Conservation (phyloP, 2,888 invertebrate species). For the Brenthis ino region DNA sequence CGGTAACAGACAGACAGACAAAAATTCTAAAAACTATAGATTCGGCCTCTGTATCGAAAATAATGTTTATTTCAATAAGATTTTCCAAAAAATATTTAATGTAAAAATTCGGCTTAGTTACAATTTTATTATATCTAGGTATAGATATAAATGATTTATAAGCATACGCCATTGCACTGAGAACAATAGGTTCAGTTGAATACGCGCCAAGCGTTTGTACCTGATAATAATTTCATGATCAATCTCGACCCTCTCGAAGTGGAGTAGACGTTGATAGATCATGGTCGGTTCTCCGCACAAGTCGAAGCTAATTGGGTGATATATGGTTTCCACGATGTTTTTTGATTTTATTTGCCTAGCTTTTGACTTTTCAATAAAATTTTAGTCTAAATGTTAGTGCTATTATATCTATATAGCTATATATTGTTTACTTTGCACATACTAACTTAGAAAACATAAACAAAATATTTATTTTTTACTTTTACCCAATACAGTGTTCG, state of each 20-base stretch:
- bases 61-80: no score
- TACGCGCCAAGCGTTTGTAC: constrained; percentile 36
- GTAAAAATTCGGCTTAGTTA: no score
- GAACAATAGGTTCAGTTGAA: constrained; percentile 37
- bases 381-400: background rate
- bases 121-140: no score
- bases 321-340: constrained; percentile 42
- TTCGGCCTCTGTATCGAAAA: no score
- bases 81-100: no score
- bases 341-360: constrained; percentile 26
- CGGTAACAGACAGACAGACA: no score
- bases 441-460: no score
- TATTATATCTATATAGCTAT: no score
- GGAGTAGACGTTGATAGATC: constrained; percentile 54
- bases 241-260: constrained; percentile 50
- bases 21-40: no score
- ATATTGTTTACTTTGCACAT: no score
- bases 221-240: constrained; percentile 51
- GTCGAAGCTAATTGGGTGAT: constrained; percentile 50
- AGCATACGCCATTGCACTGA: constrained; percentile 31
- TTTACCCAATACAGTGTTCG: constrained; percentile 21
- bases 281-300: constrained; percentile 44
- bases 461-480: background rate
- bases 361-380: background rate
- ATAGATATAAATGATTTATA: background rate